Base-by-base conservation (phyloP, 2,113 vertebrate genomes). In the Crotalus viridis region DNA sequence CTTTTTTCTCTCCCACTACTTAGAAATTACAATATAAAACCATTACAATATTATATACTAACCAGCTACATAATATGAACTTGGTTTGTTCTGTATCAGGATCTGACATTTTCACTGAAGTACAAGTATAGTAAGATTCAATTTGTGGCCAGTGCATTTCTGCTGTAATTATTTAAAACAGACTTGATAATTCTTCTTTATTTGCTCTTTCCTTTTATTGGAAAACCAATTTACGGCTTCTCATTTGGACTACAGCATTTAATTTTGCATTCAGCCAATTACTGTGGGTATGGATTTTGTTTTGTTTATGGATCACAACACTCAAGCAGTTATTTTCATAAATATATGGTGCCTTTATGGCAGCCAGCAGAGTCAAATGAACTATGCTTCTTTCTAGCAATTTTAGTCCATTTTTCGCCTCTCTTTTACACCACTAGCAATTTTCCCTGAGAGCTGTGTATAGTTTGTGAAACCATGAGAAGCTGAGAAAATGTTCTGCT, bases 401-500 rank as follows among this genome's bases (percentile, higher is more conserved):
- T 90, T 94, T 89, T 21, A 90, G 61, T 89, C 43, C 48, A 54
- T 93, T 96, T 94, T 94, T 94, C 13, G 39, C 1, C 87, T 81
- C 85, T 55, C 87, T 96, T 54, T 89, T 90, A 92, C 0, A 6
- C 0, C 85, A 89, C 85, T 81, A 4, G n/a, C 94, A 95, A 46
- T 17, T 93, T 96, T 96, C 81, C 86, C 92, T 92, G 24, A 92
- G 94, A 96, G 87, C 87, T 69, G 2, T 90, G 56, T 61, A 85
- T 28, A 91, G 85, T 88, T 28, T 89, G 43, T 94, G 89, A 95
- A 93, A 96, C 91, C 96, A 95, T 96, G 92, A 95, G 87, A 95
- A 93, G 87, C 46, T 93, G 94, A 93, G 95, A 94, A 94, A 94
- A 2, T 87, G 15, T 93, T 54, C 88, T 90, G 48, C 19, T 93